Conservation (phyloP, 2,797 vertebrate species). For the Thamnophis elegans region DNA sequence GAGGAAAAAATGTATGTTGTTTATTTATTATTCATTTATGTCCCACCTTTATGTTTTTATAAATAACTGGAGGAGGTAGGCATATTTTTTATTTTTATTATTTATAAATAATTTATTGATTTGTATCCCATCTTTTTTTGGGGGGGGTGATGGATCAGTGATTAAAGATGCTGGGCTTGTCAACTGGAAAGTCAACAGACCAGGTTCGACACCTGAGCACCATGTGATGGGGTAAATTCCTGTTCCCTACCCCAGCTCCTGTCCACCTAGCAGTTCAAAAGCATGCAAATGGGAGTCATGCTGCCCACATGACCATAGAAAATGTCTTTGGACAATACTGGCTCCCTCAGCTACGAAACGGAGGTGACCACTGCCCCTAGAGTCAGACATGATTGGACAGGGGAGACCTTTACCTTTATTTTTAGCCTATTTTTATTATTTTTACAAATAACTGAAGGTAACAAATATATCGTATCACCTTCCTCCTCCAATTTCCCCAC, state of each 20-base stretch:
- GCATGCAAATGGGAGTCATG: not conserved
- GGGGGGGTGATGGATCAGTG: not conserved
- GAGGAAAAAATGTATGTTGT: not conserved
- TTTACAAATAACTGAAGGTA: not conserved
- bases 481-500: not conserved
- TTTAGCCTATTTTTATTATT: not conserved
- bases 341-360: not conserved
- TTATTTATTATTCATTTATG: not conserved
- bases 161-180: not conserved
- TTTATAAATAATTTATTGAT: not conserved
- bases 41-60: not conserved
- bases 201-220: not conserved
- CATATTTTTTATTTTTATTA: not conserved
- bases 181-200: not conserved
- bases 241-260: not conserved
- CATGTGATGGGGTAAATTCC: not conserved
- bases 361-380: too few relatives aligned
- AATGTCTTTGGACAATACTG: not conserved
- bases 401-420: not conserved
- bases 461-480: not conserved
- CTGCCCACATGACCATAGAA: not conserved
- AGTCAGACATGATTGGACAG: too few relatives aligned
- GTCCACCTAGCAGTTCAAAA: not conserved
- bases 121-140: not conserved
- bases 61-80: not conserved